A percentile compares a stretch with the other conserved stretches of the same genome.
Conservation (phyloP, 2,888 invertebrate species). For the Aleiodes testaceus region DNA sequence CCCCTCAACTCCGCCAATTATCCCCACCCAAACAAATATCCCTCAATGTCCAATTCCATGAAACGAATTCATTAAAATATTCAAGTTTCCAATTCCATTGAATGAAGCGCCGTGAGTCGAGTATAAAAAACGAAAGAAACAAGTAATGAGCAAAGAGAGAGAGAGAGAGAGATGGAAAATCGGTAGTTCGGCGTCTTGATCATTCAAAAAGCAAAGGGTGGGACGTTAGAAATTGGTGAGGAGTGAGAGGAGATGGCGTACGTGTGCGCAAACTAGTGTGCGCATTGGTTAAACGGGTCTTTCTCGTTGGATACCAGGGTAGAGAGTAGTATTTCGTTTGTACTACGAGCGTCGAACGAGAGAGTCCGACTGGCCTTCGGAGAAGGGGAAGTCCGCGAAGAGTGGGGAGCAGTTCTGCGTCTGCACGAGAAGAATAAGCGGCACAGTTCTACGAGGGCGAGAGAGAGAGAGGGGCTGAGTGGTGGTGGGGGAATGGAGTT, state of each 20-base stretch:
- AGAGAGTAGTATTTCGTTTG: slow-evolving; percentile 25
- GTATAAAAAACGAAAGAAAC: neutral
- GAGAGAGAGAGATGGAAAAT: neutral
- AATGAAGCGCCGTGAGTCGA: too few species aligned
- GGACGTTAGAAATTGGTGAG: neutral
- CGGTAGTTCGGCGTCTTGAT: neutral
- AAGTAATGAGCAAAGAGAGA: neutral
- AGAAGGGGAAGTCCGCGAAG: neutral
- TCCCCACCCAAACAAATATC: too few species aligned
- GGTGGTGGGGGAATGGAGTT: slow-evolving; percentile 50
- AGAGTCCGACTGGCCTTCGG: neutral
- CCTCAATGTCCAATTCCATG: too few species aligned
- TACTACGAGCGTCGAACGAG: slow-evolving; percentile 7
- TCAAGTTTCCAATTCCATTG: too few species aligned
- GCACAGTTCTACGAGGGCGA: slow-evolving; percentile 15
- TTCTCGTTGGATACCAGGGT: slow-evolving; percentile 17
- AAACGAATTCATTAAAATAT: too few species aligned
- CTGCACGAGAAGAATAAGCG: slow-evolving; percentile 25
- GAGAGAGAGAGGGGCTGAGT: slow-evolving; percentile 4
- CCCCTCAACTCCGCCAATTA: too few species aligned
- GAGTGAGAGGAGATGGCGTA: neutral
- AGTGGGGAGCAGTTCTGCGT: neutral
- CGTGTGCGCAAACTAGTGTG: neutral
- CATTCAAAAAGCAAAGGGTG: neutral
- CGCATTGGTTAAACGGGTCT: slow-evolving; percentile 3